Percentiles rank a stretch among this genome's conserved stretches.
These are phyloP conservation scores for Linnaemya vulpina DNA, from an alignment of 2,888 invertebrate genomes.

Conservation along the genomic window DNA sequence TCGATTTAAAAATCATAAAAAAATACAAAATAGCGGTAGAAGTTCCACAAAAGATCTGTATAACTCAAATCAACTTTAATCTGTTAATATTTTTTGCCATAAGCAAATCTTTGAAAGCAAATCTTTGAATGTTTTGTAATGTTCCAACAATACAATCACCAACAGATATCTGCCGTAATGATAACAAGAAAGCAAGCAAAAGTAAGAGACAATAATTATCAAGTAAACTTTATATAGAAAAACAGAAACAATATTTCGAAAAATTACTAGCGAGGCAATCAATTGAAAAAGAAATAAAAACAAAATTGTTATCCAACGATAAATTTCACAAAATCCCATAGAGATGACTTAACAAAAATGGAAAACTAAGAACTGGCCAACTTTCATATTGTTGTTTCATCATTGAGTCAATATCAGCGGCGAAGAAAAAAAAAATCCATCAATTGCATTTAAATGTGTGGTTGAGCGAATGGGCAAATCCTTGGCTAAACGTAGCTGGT, in stretches of 20 bases:
- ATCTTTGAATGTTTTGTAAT: constrained; percentile 45
- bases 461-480: constrained; percentile 48
- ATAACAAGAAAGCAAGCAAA: constrained; percentile 41
- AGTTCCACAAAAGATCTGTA: no score
- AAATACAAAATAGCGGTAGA: no score
- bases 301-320: constrained; percentile 72
- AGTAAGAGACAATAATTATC: constrained; percentile 41
- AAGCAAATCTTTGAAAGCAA: constrained; percentile 27
- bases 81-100: not conserved
- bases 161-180: constrained; percentile 56
- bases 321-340: constrained; percentile 73
- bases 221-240: constrained; percentile 26
- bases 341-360: constrained; percentile 71
- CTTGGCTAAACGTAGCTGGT: not conserved
- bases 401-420: constrained; percentile 2
- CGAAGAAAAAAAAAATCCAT: not conserved
- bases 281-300: constrained; percentile 39
- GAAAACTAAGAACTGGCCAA: not conserved
- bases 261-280: constrained; percentile 44
- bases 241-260: constrained; percentile 5
- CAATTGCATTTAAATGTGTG: constrained; percentile 54
- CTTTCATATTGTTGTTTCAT: constrained; percentile 36
- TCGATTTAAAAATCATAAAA: no score
- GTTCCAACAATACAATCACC: constrained; percentile 63
- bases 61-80: no score